These are phyloP conservation scores for Coranthus polyacanthus DNA, from an alignment of 2,797 vertebrate genomes.

Conservation along the genomic window DNA sequence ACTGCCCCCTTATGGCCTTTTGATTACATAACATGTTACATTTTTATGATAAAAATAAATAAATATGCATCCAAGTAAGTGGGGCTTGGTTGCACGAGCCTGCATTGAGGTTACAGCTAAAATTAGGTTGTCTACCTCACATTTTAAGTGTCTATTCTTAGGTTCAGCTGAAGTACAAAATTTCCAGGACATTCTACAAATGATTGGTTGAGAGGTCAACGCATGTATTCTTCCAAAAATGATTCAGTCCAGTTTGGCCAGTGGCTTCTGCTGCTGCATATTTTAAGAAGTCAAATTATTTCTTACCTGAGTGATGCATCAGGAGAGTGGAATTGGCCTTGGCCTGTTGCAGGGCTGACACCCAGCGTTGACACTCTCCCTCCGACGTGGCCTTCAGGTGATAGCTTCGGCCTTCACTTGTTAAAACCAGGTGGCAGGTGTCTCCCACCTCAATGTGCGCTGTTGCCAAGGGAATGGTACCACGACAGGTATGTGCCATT, in stretches of 20 bases:
- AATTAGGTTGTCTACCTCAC: slow-evolving; percentile 32
- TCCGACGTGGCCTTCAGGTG: slow-evolving; percentile 94
- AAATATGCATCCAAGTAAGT: slow-evolving; percentile 47
- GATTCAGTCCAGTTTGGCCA: too few relatives aligned
- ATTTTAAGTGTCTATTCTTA: slow-evolving; percentile 15
- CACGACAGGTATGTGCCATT: slow-evolving; percentile 96
- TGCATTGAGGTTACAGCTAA: slow-evolving; percentile 48
- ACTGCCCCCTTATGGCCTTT: slow-evolving; percentile 66
- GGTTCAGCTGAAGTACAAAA: slow-evolving; percentile 2
- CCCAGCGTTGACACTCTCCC: slow-evolving; percentile 93
- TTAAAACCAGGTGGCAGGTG: slow-evolving; percentile 92
- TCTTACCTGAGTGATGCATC: slow-evolving; percentile 85
- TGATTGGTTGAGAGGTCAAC: not conserved
- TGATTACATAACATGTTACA: slow-evolving; percentile 21
- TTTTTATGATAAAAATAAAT: slow-evolving; percentile 13
- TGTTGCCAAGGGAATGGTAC: slow-evolving; percentile 92
- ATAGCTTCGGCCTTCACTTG: slow-evolving; percentile 92
- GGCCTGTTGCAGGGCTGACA: slow-evolving; percentile 92
- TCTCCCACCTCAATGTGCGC: slow-evolving; percentile 93
- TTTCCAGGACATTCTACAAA: slow-evolving; percentile 13
- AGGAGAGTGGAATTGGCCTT: slow-evolving; percentile 90
- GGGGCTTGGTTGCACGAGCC: slow-evolving; percentile 39
- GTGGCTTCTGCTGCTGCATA: too few relatives aligned
- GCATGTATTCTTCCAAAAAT: too few relatives aligned
- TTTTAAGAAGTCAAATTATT: not conserved